Conservation (phyloP, 2,113 vertebrate genomes). For the Mugil cephalus region DNA sequence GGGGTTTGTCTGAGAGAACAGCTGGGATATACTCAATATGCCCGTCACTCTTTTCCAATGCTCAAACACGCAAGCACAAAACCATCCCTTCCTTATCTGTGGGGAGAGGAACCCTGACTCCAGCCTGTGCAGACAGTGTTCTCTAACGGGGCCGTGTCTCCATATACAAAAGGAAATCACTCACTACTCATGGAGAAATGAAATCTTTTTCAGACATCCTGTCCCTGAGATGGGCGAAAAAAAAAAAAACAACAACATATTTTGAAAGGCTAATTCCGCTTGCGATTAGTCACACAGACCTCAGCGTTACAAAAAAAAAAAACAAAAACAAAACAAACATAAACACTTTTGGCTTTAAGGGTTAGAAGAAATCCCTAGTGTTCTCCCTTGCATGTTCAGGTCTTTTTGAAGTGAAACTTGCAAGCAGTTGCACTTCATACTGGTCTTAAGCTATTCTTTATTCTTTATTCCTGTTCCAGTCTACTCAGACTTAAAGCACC, state of each 20-base stretch:
- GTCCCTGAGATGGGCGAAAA: conserved; percentile 39
- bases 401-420: too few relatives aligned
- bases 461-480: conserved; percentile 3
- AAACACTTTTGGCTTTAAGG: conserved; percentile 44
- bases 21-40: conserved; percentile 34
- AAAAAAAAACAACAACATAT: conserved; percentile 42
- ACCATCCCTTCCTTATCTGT: conserved; percentile 83
- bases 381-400: conserved; percentile 55
- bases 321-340: conserved; percentile 23
- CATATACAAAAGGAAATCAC: conserved; percentile 73
- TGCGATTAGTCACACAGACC: conserved; percentile 47
- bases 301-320: conserved; percentile 40
- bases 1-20: conserved; percentile 10
- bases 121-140: conserved; percentile 80
- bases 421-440: too few relatives aligned
- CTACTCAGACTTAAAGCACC: background rate
- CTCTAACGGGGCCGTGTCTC: conserved; percentile 72
- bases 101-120: conserved; percentile 83
- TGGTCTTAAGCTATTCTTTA: background rate
- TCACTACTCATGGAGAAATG: conserved; percentile 67
- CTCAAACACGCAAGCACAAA: conserved; percentile 55
- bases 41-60: conserved; percentile 49
- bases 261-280: conserved; percentile 54
- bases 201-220: conserved; percentile 72
- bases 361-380: conserved; percentile 63